These are phyloP conservation scores for Myiotriccus ornatus DNA, from an alignment of 2,797 vertebrate genomes.

Conservation along the genomic window DNA sequence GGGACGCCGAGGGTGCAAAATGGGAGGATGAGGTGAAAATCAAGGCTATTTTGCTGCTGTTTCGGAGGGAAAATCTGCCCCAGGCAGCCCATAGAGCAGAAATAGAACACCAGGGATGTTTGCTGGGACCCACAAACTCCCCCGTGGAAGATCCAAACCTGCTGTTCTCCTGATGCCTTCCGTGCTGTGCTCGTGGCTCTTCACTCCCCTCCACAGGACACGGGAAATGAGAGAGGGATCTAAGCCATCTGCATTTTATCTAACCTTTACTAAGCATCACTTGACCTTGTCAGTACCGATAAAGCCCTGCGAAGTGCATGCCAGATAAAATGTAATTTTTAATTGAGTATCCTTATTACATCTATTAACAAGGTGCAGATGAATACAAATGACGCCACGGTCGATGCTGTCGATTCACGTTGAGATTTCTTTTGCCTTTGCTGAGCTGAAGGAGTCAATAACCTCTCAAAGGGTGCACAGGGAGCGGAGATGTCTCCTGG, in stretches of 20 bases:
- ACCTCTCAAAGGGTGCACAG: not conserved
- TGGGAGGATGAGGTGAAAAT: accelerated
- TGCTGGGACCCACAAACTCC: not conserved
- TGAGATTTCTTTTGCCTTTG: not conserved
- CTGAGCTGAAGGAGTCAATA: constrained; percentile 24
- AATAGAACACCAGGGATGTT: not conserved
- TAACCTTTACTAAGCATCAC: constrained; percentile 45
- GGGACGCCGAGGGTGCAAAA: not conserved
- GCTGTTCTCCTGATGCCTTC: not conserved
- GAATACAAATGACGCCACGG: constrained; percentile 56
- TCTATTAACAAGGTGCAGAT: constrained; percentile 34
- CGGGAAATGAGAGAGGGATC: not conserved
- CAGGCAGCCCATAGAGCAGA: accelerated
- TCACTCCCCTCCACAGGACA: not conserved
- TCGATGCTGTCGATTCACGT: not conserved
- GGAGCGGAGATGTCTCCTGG: not conserved
- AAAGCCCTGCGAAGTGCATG: constrained; percentile 21
- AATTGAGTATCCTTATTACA: constrained; percentile 60
- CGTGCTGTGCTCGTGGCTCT: accelerated
- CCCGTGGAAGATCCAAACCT: not conserved
- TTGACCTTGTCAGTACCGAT: constrained; percentile 63
- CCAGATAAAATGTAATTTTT: constrained; percentile 60
- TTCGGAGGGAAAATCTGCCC: not conserved
- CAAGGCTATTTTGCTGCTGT: not conserved
- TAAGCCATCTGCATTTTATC: constrained; percentile 11